Conservation (phyloP, 2,113 vertebrate genomes). For the Ornithorhynchus anatinus region DNA sequence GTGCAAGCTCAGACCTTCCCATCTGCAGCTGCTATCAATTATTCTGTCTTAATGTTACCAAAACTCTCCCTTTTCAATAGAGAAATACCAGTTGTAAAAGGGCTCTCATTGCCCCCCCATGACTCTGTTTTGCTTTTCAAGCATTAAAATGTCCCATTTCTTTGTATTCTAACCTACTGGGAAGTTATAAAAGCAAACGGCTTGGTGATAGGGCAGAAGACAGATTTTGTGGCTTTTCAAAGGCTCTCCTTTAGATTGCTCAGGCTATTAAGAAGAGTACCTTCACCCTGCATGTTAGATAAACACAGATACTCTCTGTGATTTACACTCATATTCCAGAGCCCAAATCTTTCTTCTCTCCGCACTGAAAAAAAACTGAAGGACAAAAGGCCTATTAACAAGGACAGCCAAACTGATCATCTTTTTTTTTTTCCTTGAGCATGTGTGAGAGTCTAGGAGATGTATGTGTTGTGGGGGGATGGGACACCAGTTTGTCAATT, state of each 20-base stretch:
- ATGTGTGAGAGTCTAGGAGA: too few relatives aligned
- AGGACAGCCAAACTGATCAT: conserved; percentile 54
- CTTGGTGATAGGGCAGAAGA: conserved; percentile 21
- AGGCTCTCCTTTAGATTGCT: conserved; percentile 31
- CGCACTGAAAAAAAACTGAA: conserved; percentile 36
- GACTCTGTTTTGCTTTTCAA: conserved; percentile 47
- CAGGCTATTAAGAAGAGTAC: conserved; percentile 42
- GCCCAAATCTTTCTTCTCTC: conserved; percentile 35
- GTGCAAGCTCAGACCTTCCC: conserved; percentile 51
- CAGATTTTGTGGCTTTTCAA: conserved; percentile 43
- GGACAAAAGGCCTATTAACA: conserved; percentile 55
- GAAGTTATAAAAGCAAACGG: conserved; percentile 52
- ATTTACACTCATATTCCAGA: conserved; percentile 36
- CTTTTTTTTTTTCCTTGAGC: too few relatives aligned
- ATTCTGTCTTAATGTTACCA: conserved; percentile 57
- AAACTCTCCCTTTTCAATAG: conserved; percentile 56
- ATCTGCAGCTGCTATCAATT: conserved; percentile 68
- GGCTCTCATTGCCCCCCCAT: conserved; percentile 31
- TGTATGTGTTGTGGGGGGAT: conserved; percentile 43
- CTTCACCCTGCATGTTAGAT: conserved; percentile 32
- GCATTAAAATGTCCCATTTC: conserved; percentile 30
- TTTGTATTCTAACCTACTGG: conserved; percentile 21
- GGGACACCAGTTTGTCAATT: conserved; percentile 51
- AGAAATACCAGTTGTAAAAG: conserved; percentile 55
- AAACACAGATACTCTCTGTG: conserved; percentile 32